These are phyloP conservation scores for Dallia pectoralis DNA, from an alignment of 2,797 vertebrate species.

Conservation along the genomic window DNA sequence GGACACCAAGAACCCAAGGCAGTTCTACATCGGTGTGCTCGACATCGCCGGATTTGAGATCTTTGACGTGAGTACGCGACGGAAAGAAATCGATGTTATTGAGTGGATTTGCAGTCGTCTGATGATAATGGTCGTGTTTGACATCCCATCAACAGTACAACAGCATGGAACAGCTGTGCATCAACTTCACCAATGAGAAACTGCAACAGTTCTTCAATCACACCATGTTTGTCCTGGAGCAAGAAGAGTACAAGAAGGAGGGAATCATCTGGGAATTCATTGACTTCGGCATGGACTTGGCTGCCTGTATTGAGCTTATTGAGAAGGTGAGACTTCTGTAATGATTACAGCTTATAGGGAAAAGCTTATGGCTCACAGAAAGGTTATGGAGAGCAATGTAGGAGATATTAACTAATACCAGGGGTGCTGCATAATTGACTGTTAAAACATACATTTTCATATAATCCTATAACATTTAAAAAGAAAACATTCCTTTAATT, in stretches of 20 bases:
- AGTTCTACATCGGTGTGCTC: constrained; percentile 76
- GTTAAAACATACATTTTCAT: background rate
- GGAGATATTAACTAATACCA: background rate
- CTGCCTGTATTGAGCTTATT: constrained; percentile 68
- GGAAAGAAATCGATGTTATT: background rate
- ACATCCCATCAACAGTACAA: no score
- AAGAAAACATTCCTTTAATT: background rate
- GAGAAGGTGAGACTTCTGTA: constrained; percentile 33
- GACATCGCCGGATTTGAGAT: constrained; percentile 81
- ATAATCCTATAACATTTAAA: background rate
- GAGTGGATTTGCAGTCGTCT: background rate
- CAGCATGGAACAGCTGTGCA: constrained; percentile 63
- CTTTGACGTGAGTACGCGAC: constrained; percentile 66
- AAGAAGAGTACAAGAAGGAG: no score
- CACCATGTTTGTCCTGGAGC: constrained; percentile 53
- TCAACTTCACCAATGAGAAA: constrained; percentile 65
- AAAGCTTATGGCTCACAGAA: background rate
- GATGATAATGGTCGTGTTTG: background rate
- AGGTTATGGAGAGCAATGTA: background rate
- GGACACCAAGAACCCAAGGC: constrained; percentile 71
- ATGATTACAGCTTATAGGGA: background rate
- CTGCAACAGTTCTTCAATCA: constrained; percentile 57
- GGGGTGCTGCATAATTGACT: background rate
- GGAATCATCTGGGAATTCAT: constrained; percentile 53
- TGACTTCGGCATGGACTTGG: constrained; percentile 64